phyloP scores from a whole-genome alignment of 2,113 vertebrate species.

The Lampris megalopsis region DNA sequence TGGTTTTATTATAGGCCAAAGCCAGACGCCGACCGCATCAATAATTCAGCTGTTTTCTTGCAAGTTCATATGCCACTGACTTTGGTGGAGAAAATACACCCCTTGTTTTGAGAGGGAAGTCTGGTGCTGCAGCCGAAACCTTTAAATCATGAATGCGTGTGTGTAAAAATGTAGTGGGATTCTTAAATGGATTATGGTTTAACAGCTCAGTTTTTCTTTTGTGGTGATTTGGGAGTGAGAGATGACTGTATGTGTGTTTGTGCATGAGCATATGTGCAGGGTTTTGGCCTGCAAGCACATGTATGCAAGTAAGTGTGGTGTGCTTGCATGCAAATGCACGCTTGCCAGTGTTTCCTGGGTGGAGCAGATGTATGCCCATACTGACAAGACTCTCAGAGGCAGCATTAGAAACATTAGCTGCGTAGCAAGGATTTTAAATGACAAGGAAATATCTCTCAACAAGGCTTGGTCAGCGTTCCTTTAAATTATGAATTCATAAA shows the following conservation, averaged over 20 bases:
- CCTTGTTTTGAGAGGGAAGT: background rate
- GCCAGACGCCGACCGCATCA: slow-evolving; percentile 5
- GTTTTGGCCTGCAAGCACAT: no score
- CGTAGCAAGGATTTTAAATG: slow-evolving; percentile 16
- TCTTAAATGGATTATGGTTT: background rate
- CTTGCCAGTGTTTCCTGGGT: background rate
- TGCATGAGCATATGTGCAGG: background rate
- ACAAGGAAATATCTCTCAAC: background rate
- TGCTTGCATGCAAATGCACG: background rate
- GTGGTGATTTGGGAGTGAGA: background rate
- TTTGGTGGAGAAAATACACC: background rate
- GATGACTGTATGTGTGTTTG: slow-evolving; percentile 2
- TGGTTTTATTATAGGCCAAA: background rate
- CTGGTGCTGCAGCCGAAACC: background rate
- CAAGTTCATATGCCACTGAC: background rate
- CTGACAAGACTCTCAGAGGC: background rate
- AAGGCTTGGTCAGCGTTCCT: slow-evolving; percentile 7
- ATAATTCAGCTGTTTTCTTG: slow-evolving; percentile 22
- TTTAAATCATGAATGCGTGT: slow-evolving; percentile 1
- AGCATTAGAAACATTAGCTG: background rate
- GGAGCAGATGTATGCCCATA: background rate
- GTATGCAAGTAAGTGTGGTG: background rate
- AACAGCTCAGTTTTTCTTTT: background rate
- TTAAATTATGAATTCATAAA: slow-evolving; percentile 47
- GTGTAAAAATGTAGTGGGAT: slow-evolving; percentile 11